A percentile compares a stretch with the other conserved stretches of the same genome.
Evolutionary conservation across 1,140 invertebrate species (phyloP).

Genomic region (Drosophila kepulauana): DNA sequence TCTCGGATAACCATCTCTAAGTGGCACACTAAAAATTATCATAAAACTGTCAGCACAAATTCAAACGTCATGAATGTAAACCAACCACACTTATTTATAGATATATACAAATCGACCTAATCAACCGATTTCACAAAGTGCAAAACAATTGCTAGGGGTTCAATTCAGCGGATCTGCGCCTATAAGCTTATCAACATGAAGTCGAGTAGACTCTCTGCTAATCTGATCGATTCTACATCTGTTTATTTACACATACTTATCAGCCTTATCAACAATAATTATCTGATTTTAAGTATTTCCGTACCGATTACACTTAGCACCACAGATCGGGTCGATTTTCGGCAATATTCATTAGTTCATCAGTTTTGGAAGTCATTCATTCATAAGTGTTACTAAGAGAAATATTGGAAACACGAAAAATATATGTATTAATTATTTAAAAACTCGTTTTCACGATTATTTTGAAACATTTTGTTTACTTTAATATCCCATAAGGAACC

Average conservation of each 20-base stretch:
- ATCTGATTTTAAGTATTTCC: slow-evolving; percentile 34
- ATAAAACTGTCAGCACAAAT: slow-evolving; percentile 57
- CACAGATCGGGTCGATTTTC: background rate
- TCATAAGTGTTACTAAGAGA: background rate
- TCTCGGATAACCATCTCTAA: slow-evolving; percentile 59
- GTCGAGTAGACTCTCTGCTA: slow-evolving; percentile 15
- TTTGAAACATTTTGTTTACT: too few relatives aligned
- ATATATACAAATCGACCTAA: slow-evolving; percentile 10
- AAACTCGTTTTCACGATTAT: too few relatives aligned
- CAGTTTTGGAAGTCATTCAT: background rate
- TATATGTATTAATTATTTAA: too few relatives aligned
- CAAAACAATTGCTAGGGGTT: slow-evolving; percentile 13
- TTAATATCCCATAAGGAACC: too few relatives aligned
- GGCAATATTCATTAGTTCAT: background rate
- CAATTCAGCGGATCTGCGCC: background rate
- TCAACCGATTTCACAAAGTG: background rate
- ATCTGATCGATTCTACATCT: slow-evolving; percentile 4
- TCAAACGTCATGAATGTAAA: slow-evolving; percentile 29
- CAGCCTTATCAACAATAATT: slow-evolving; percentile 43
- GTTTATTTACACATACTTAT: slow-evolving; percentile 45
- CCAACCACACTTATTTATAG: slow-evolving; percentile 5
- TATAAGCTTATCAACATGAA: slow-evolving; percentile 4
- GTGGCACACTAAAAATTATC: slow-evolving; percentile 45
- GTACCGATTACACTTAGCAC: slow-evolving; percentile 7
- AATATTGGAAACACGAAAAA: too few relatives aligned